Evolutionary conservation across 2,113 vertebrate genomes (phyloP).

Genomic region (Chaetodon auriga): DNA sequence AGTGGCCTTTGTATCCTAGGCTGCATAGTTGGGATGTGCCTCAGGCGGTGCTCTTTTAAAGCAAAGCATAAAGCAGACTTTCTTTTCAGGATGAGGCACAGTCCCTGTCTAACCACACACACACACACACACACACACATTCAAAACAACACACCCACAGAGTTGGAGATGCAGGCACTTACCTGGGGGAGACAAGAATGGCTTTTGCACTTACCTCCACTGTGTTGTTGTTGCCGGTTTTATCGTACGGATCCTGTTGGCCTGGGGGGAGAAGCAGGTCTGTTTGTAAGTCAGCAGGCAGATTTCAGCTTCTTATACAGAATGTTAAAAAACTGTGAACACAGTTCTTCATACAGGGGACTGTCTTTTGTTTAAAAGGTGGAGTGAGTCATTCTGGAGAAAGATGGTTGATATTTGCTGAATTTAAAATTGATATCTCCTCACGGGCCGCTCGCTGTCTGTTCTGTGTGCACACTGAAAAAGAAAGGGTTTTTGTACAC

Average conservation of each 20-base stretch:
- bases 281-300: constrained; percentile 44
- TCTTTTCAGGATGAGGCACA: constrained; percentile 51
- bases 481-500: too few species aligned
- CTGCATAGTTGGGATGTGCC: constrained; percentile 59
- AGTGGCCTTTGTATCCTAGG: constrained; percentile 58
- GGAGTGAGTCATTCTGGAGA: too few species aligned
- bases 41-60: constrained; percentile 65
- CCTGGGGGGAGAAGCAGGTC: constrained; percentile 83
- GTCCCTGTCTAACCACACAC: constrained; percentile 38
- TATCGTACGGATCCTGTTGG: constrained; percentile 91
- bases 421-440: too few species aligned
- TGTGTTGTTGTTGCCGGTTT: constrained; percentile 91
- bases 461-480: too few species aligned
- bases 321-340: not conserved
- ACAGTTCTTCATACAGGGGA: not conserved
- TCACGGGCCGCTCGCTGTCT: too few species aligned
- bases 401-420: too few species aligned
- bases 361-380: constrained; percentile 20
- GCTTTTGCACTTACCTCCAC: constrained; percentile 93
- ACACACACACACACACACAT: constrained; percentile 12
- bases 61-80: constrained; percentile 71
- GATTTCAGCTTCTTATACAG: constrained; percentile 6
- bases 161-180: constrained; percentile 64
- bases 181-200: constrained; percentile 68
- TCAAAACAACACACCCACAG: constrained; percentile 43